A percentile compares a stretch with the other conserved stretches of the same genome.
phyloP scores from a whole-genome alignment of 1,140 invertebrate species.

The Globodera rostochiensis region DNA sequence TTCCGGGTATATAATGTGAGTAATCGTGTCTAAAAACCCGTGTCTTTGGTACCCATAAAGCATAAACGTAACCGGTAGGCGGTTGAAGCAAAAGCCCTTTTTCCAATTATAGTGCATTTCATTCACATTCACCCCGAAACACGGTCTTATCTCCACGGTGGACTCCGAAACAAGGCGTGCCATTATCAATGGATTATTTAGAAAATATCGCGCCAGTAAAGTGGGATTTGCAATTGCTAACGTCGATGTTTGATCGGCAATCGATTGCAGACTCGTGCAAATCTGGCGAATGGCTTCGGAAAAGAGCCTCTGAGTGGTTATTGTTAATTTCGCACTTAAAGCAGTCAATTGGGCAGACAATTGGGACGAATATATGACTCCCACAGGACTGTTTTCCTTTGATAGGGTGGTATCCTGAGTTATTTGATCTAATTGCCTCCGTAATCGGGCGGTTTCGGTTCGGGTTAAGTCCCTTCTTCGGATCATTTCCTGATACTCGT shows the following conservation, averaged over 20 bases:
- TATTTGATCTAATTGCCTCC: not conserved
- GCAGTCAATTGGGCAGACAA: not conserved
- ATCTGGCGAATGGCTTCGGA: not conserved
- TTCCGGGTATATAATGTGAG: not conserved
- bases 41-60: not conserved
- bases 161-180: not conserved
- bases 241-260: constrained; percentile 12
- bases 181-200: not conserved
- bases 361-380: not conserved
- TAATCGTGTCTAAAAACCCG: not conserved
- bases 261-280: constrained; percentile 1
- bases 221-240: constrained; percentile 14
- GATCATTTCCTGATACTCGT: not conserved
- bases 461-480: not conserved
- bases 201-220: constrained; percentile 5
- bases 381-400: not conserved
- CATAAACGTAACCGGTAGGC: not conserved
- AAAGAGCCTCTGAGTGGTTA: constrained; percentile 9
- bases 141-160: not conserved
- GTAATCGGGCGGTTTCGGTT: not conserved
- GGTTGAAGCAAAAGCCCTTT: constrained; percentile 8
- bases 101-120: constrained; percentile 23
- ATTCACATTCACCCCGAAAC: not conserved
- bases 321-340: not conserved
- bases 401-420: not conserved